Base-by-base conservation (phyloP, 2,113 vertebrate genomes). In the Podilymbus podiceps region DNA sequence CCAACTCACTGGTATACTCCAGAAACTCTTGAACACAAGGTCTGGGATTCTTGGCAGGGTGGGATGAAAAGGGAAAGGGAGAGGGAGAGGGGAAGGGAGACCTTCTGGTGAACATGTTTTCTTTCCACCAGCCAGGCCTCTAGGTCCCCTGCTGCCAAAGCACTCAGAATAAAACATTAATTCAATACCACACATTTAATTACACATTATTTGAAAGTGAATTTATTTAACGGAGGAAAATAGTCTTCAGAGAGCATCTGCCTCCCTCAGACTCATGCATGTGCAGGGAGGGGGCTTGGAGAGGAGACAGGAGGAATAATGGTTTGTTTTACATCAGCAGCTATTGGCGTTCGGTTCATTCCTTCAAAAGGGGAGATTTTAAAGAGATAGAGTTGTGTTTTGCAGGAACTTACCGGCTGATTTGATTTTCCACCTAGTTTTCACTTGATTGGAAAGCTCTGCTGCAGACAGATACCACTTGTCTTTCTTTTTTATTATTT, bases 111-210 rank as follows among this genome's bases (percentile, higher is more conserved):
- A 98, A 75, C 23, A 24, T 96, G 89, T 96, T 97, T 98, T 96
- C 96, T 92, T 97, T 97, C 94, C 84, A 95, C 89, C 93, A 92
- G 91, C 86, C 96, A 93, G 95, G 94, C 92, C 92, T 68, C n/a
- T 60, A 88, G 93, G 92, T 96, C 97, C 91, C 88, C 31, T 82
- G 95, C 96, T 98, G 96, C 97, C 97, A 98, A 94, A 97, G 94
- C 85, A 90, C 97, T 97, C 96, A 81, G 96, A 97, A 98, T 97
- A 95, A 97, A 98, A 95, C 97, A 98, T 98, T 97, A 97, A 98
- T 97, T 97, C 94, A 94, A 96, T 97, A 97, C 97, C 97, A 96
- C 97, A 97, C 95, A 94, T 98, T 98, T 97, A 98, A 98, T 98
- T 98, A 98, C 97, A 97, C 96, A 93, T 97, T 97, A 97, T 97